A percentile compares a stretch with the other conserved stretches of the same genome.
Evolutionary conservation across 2,797 vertebrate species (phyloP).

Genomic region (Heliangelus exortis): DNA sequence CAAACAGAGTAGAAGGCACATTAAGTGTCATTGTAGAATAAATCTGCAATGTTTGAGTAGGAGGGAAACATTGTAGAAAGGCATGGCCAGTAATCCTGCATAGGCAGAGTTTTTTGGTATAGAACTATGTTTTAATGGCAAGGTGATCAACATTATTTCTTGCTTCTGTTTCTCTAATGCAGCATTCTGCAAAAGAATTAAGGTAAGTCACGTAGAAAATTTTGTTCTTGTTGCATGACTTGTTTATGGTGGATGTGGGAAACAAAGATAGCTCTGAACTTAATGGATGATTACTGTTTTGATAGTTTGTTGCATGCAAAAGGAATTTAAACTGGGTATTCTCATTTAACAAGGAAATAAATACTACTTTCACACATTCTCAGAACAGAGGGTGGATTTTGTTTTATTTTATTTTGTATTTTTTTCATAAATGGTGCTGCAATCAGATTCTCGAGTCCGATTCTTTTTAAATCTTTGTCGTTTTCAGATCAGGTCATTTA

Average conservation of each 20-base stretch:
- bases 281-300: conserved; percentile 22
- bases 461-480: background rate
- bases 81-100: background rate
- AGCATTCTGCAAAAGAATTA: conserved; percentile 47
- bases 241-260: conserved; percentile 1
- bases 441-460: background rate
- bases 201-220: conserved; percentile 61
- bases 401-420: too few species aligned
- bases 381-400: background rate
- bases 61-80: background rate
- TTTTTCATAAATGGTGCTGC: background rate
- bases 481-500: background rate
- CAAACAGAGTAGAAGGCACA: background rate
- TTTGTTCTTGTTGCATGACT: conserved; percentile 43
- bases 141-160: conserved; percentile 54
- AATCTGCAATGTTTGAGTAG: rapidly evolving
- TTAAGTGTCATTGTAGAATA: background rate
- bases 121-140: background rate
- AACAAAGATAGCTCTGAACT: conserved; percentile 13
- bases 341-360: conserved; percentile 15
- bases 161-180: conserved; percentile 70
- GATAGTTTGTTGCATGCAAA: background rate
- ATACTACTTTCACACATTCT: background rate
- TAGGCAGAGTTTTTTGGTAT: background rate
- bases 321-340: background rate